These are phyloP conservation scores for Torymus aiolomorphi DNA, from an alignment of 2,888 invertebrate species.

Conservation along the genomic window DNA sequence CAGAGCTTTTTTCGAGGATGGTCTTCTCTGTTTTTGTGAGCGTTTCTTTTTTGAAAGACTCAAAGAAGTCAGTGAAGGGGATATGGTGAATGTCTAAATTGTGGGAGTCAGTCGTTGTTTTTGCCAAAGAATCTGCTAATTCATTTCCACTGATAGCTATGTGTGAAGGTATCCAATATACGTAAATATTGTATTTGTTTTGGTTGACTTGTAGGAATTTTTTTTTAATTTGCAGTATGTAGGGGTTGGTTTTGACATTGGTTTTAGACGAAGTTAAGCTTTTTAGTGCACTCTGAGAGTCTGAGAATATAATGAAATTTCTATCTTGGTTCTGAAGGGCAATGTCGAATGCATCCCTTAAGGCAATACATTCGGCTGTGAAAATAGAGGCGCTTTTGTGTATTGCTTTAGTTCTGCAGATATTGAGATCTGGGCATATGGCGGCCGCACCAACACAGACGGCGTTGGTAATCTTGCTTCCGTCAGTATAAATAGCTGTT, in stretches of 20 bases:
- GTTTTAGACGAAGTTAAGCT: not conserved
- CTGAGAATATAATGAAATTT: not conserved
- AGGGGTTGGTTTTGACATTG: not conserved
- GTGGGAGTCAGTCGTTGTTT: too few species aligned
- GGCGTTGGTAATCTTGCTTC: too few species aligned
- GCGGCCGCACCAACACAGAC: too few species aligned
- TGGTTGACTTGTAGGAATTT: too few species aligned
- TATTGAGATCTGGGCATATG: not conserved
- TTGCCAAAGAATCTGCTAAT: too few species aligned
- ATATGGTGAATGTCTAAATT: too few species aligned
- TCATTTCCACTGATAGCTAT: too few species aligned
- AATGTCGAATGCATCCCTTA: not conserved
- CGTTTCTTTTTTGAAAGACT: not conserved
- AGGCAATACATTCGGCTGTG: constrained; percentile 4
- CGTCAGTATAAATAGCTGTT: too few species aligned
- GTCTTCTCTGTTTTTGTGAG: not conserved
- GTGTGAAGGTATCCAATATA: too few species aligned
- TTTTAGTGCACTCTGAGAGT: not conserved
- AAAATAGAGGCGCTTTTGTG: not conserved
- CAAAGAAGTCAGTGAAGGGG: constrained; percentile 1
- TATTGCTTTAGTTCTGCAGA: not conserved
- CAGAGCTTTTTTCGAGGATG: not conserved
- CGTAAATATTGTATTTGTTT: too few species aligned
- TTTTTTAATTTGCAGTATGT: constrained; percentile 2
- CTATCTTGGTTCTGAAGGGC: not conserved